These are phyloP conservation scores for Melikaiella ostensackeni DNA, from an alignment of 2,888 invertebrate genomes.

Conservation along the genomic window DNA sequence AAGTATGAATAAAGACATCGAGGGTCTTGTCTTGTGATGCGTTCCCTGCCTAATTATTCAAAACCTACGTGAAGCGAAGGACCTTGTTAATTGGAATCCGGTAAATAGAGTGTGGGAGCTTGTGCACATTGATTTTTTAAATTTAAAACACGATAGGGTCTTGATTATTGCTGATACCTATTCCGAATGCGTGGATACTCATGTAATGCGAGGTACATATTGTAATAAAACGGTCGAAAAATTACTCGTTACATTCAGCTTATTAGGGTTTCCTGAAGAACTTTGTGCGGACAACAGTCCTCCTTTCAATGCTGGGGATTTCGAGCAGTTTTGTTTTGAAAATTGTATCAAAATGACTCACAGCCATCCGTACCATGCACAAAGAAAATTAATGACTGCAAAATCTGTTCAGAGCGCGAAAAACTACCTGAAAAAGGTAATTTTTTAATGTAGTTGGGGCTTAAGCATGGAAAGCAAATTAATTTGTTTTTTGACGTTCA, in stretches of 20 bases:
- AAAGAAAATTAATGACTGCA: conserved; percentile 57
- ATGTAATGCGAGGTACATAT: conserved; percentile 44
- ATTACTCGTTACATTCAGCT: conserved; percentile 46
- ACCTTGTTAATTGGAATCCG: conserved; percentile 42
- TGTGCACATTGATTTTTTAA: conserved; percentile 67
- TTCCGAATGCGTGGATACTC: conserved; percentile 74
- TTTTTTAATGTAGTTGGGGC: conserved; percentile 45
- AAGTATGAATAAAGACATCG: conserved; percentile 61
- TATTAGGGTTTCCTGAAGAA: conserved; percentile 45
- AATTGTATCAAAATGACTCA: conserved; percentile 50
- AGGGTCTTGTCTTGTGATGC: conserved; percentile 58
- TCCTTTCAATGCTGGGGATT: conserved; percentile 41
- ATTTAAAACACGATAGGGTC: not conserved
- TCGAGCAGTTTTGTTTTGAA: conserved; percentile 41
- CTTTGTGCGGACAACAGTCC: conserved; percentile 49
- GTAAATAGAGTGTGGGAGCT: conserved; percentile 67
- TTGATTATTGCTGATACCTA: conserved; percentile 44
- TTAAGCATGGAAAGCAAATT: conserved; percentile 42
- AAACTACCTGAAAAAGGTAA: conserved; percentile 51
- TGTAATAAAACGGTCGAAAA: conserved; percentile 42
- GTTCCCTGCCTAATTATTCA: conserved; percentile 58
- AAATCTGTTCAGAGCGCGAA: conserved; percentile 55
- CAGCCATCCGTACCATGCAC: conserved; percentile 57
- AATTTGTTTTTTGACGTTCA: conserved; percentile 39
- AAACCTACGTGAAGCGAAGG: conserved; percentile 59